Evolutionary conservation across 2,113 vertebrate species (phyloP).

Genomic region (Myanophis thanlyinensis): DNA sequence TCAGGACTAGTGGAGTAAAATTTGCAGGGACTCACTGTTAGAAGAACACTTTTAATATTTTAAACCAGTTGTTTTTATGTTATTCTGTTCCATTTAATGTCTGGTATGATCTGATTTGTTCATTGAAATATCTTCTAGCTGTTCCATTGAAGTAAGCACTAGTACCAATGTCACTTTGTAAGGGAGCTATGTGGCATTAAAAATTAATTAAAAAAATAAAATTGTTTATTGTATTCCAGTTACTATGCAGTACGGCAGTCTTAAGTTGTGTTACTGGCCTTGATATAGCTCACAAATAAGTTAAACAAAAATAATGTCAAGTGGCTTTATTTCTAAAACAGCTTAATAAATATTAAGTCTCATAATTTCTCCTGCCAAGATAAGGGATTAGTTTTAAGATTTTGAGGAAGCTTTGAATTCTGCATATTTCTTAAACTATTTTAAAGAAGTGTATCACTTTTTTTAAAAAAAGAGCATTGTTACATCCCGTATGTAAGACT

Average conservation of each 20-base stretch:
- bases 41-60: not conserved
- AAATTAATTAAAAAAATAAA: too few relatives aligned
- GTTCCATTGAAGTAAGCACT: accelerated
- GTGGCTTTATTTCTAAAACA: constrained; percentile 5
- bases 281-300: constrained; percentile 7
- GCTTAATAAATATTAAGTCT: constrained; percentile 18
- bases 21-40: not conserved
- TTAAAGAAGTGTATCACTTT: constrained; percentile 8
- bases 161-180: not conserved
- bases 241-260: not conserved
- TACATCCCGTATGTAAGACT: not conserved
- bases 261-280: not conserved
- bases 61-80: accelerated
- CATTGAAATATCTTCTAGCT: not conserved
- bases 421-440: constrained; percentile 50
- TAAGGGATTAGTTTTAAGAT: constrained; percentile 14
- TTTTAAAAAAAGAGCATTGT: not conserved
- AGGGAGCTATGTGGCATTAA: too few relatives aligned
- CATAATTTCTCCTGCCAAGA: constrained; percentile 25
- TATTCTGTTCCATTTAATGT: not conserved
- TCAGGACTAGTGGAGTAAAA: too few relatives aligned
- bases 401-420: constrained; percentile 33
- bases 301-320: constrained; percentile 17
- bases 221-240: accelerated
- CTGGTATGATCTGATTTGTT: not conserved